phyloP scores from a whole-genome alignment of 1,140 invertebrate genomes.

The Odontomachus brunneus region DNA sequence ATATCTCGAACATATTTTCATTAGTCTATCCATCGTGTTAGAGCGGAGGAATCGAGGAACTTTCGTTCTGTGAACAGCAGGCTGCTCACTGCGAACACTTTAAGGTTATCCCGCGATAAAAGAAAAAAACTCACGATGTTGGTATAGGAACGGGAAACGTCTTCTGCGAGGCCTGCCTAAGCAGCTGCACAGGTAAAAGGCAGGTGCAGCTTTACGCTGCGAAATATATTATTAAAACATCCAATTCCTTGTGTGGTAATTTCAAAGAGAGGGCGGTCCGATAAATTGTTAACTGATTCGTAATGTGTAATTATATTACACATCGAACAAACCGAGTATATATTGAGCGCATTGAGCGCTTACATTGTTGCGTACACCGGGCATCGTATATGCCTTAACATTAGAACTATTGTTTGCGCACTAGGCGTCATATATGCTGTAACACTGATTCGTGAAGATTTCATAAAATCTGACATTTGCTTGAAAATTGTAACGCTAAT shows the following conservation, averaged over 20 bases:
- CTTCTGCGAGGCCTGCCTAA: conserved; percentile 58
- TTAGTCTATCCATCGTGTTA: too few relatives aligned
- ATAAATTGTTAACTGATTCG: too few relatives aligned
- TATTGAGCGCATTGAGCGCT: conserved; percentile 47
- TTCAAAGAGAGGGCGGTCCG: too few relatives aligned
- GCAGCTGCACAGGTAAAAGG: conserved; percentile 67
- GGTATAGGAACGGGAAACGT: not conserved
- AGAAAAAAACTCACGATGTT: not conserved
- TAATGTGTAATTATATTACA: conserved; percentile 38
- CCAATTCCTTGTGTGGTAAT: too few relatives aligned
- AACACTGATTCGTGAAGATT: too few relatives aligned
- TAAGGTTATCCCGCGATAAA: conserved; percentile 22
- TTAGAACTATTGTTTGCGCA: too few relatives aligned
- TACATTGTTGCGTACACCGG: conserved; percentile 49
- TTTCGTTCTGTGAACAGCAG: conserved; percentile 4
- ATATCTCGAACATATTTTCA: not conserved
- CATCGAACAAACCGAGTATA: conserved; percentile 56
- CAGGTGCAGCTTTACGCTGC: conserved; percentile 61
- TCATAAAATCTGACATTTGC: too few relatives aligned
- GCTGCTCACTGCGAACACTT: not conserved
- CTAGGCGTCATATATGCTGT: too few relatives aligned
- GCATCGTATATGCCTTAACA: too few relatives aligned
- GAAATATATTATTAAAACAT: too few relatives aligned
- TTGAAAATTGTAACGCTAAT: too few relatives aligned
- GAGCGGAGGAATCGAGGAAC: not conserved